A percentile compares a stretch with the other conserved stretches of the same genome.
phyloP scores from a whole-genome alignment of 2,888 invertebrate species.

The Orthosia cruda region DNA sequence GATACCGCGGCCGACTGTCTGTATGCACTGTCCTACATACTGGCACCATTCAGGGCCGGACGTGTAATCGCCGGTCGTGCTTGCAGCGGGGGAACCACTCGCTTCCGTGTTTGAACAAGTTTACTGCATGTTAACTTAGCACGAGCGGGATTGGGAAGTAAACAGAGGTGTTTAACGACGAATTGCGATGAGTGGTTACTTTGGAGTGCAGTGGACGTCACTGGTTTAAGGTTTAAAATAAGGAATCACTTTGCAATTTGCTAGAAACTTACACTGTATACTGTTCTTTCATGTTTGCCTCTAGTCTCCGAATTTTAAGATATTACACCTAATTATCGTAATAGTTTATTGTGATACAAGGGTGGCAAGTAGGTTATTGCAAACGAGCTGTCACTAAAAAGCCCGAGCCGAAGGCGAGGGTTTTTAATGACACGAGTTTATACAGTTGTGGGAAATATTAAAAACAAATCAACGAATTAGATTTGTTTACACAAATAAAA shows the following conservation, averaged over 20 bases:
- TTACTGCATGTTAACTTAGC: constrained; percentile 32
- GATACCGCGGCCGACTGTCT: constrained; percentile 9
- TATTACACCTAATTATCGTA: neutral
- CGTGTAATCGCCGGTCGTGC: constrained; percentile 37
- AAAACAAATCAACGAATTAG: no score
- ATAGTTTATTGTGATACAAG: no score
- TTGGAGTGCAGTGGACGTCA: neutral
- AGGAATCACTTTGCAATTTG: neutral
- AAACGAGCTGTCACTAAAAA: no score
- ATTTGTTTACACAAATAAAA: no score
- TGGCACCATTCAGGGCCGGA: constrained; percentile 31
- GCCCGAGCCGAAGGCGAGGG: no score
- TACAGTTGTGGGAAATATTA: no score
- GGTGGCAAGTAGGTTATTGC: no score
- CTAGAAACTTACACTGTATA: neutral
- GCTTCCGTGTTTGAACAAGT: constrained; percentile 32
- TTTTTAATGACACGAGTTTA: no score
- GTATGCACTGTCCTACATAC: constrained; percentile 44
- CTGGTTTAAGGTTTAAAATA: neutral
- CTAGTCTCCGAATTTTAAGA: no score
- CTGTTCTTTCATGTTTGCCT: neutral
- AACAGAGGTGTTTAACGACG: constrained; percentile 2
- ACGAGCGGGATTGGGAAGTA: constrained; percentile 5
- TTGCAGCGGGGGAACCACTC: constrained; percentile 9
- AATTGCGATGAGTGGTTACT: neutral